A percentile compares a stretch with the other conserved stretches of the same genome.
Evolutionary conservation across 2,888 invertebrate genomes (phyloP).

Genomic region (Pollenia labialis): DNA sequence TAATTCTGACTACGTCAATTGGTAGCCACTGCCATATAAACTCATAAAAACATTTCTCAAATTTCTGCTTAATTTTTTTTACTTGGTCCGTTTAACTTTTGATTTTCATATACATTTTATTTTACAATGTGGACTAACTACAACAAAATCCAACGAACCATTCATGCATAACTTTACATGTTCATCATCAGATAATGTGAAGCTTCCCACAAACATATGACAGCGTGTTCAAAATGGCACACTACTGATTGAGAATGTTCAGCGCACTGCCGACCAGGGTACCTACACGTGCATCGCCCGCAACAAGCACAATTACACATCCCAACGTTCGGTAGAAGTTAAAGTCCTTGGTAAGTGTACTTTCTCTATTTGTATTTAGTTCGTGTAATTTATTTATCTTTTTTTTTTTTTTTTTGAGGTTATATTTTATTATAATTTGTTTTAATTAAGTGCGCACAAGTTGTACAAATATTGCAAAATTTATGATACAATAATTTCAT

Average conservation of each 20-base stretch:
- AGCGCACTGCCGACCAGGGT: conserved; percentile 93
- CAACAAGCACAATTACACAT: conserved; percentile 91
- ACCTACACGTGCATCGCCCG: conserved; percentile 94
- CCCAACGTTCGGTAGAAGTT: conserved; percentile 89
- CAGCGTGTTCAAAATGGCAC: conserved; percentile 94
- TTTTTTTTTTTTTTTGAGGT: conserved; percentile 29
- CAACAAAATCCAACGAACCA: conserved; percentile 52
- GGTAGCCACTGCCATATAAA: neutral
- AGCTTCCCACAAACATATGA: conserved; percentile 92
- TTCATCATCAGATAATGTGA: conserved; percentile 88
- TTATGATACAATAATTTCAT: conserved; percentile 38
- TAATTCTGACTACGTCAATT: neutral
- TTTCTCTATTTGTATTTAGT: conserved; percentile 35
- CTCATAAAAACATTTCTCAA: conserved; percentile 21
- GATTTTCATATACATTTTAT: conserved; percentile 6
- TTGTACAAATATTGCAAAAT: conserved; percentile 69
- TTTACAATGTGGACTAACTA: conserved; percentile 33
- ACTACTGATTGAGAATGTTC: conserved; percentile 92
- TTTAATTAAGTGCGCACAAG: conserved; percentile 52
- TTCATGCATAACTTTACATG: conserved; percentile 53
- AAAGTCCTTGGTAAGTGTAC: conserved; percentile 87
- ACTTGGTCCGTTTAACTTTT: conserved; percentile 7
- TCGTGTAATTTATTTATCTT: conserved; percentile 11
- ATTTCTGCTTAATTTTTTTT: conserved; percentile 39
- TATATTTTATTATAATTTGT: conserved; percentile 52